Conservation (phyloP, 2,113 vertebrate genomes). For the Erythrolamprus reginae region DNA sequence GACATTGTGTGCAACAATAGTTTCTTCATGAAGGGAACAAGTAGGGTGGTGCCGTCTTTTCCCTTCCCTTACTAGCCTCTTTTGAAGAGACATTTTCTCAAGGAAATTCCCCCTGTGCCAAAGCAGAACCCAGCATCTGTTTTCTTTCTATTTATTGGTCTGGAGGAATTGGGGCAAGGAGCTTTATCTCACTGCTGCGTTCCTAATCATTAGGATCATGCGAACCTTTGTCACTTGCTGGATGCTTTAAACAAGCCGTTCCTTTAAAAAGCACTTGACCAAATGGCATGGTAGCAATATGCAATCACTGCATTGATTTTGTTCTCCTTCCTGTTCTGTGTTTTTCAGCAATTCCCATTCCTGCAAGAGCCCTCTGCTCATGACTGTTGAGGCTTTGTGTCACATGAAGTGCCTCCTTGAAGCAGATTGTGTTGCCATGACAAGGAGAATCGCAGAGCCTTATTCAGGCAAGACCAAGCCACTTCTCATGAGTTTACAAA, state of each 20-base stretch:
- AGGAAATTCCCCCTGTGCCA: not conserved
- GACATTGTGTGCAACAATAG: not conserved
- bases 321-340: not conserved
- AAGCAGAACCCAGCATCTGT: not conserved
- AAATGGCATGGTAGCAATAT: not conserved
- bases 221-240: not conserved
- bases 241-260: not conserved
- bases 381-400: not conserved
- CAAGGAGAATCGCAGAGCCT: not conserved
- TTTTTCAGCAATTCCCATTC: not conserved
- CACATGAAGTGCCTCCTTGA: not conserved
- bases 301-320: not conserved
- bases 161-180: not conserved
- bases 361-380: not conserved
- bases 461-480: not conserved
- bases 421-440: not conserved
- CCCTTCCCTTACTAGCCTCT: not conserved
- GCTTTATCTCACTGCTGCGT: not conserved
- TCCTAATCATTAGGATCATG: not conserved
- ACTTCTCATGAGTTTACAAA: not conserved
- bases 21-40: not conserved
- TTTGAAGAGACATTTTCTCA: not conserved
- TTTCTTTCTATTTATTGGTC: not conserved
- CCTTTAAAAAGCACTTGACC: not conserved
- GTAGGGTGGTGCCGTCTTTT: not conserved